phyloP scores from a whole-genome alignment of 2,888 invertebrate species.

The Mantis religiosa region DNA sequence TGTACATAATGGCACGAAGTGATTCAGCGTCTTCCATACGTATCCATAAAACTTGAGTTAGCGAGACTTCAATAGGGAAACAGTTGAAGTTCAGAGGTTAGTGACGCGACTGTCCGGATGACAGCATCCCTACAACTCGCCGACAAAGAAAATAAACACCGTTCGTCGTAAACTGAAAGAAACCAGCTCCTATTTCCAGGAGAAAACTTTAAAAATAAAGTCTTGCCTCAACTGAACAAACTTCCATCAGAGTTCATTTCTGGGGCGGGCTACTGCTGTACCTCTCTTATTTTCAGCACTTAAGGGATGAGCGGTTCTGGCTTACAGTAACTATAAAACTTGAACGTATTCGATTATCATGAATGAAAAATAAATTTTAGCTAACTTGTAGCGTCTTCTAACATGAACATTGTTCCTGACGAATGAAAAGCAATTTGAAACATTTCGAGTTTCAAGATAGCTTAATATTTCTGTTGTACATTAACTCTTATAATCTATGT shows the following conservation, averaged over 20 bases:
- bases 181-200: not conserved
- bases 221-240: not conserved
- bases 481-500: too few relatives aligned
- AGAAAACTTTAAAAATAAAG: not conserved
- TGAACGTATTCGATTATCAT: too few relatives aligned
- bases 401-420: too few relatives aligned
- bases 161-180: not conserved
- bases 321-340: too few relatives aligned
- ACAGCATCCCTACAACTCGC: not conserved
- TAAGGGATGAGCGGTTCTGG: too few relatives aligned
- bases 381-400: too few relatives aligned
- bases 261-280: too few relatives aligned
- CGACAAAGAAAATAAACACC: not conserved
- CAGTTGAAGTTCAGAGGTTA: not conserved
- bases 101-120: not conserved
- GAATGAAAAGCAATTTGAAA: too few relatives aligned
- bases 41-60: not conserved
- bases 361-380: too few relatives aligned
- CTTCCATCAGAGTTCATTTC: not conserved
- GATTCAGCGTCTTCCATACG: not conserved
- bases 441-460: too few relatives aligned
- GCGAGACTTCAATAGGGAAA: not conserved
- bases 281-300: too few relatives aligned
- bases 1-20: not conserved
- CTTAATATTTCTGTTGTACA: too few relatives aligned